A percentile compares a stretch with the other conserved stretches of the same genome.
Conservation (phyloP, 1,140 invertebrate species). For the Ips typographus region DNA sequence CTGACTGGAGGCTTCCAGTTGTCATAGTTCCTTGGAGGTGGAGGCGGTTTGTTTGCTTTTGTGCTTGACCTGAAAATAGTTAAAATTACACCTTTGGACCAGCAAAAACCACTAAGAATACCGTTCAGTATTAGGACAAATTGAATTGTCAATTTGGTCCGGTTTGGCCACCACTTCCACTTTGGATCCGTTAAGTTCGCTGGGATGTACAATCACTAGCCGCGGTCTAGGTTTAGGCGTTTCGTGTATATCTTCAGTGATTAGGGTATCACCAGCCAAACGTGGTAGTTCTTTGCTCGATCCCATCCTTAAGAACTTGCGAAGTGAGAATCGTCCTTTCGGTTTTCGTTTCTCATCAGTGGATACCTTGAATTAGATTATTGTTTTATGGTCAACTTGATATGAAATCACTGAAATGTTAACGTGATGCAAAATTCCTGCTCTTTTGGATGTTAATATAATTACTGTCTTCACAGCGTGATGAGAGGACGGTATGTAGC, state of each 20-base stretch:
- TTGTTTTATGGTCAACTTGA: background rate
- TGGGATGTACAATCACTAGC: conserved; percentile 83
- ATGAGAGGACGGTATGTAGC: too few species aligned
- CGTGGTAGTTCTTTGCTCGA: conserved; percentile 66
- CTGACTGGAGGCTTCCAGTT: conserved; percentile 60
- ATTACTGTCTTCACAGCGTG: too few species aligned
- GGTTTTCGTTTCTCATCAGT: conserved; percentile 65
- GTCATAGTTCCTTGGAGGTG: conserved; percentile 60
- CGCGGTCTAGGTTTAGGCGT: conserved; percentile 49
- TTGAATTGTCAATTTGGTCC: conserved; percentile 53
- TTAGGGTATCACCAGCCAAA: conserved; percentile 41
- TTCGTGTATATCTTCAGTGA: conserved; percentile 56
- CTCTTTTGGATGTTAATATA: too few species aligned
- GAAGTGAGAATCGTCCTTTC: conserved; percentile 71
- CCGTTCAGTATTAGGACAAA: conserved; percentile 43
- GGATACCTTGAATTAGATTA: conserved; percentile 6
- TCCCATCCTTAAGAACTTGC: conserved; percentile 78
- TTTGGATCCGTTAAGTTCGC: conserved; percentile 75
- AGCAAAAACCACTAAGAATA: conserved; percentile 4
- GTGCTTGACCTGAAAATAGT: background rate
- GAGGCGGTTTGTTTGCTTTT: conserved; percentile 47
- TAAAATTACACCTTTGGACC: background rate
- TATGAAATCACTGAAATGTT: too few species aligned
- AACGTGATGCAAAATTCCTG: too few species aligned
- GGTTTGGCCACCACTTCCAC: conserved; percentile 69